phyloP scores from a whole-genome alignment of 2,888 invertebrate species.

The Drosophila mimetica region DNA sequence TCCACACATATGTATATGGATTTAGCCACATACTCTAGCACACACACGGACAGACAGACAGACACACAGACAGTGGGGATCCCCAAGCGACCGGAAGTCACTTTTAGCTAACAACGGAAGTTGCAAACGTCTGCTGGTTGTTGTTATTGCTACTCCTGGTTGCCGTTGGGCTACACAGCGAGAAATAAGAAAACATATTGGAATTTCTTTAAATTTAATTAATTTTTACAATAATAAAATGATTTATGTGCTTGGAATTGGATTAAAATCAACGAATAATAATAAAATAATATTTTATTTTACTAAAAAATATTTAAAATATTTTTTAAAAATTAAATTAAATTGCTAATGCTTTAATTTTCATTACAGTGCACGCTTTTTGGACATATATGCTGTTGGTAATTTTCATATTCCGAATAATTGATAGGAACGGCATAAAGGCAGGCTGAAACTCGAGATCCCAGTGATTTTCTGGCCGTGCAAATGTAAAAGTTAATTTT shows the following conservation, averaged over 20 bases:
- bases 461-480: constrained; percentile 3
- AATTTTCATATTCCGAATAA: constrained; percentile 2
- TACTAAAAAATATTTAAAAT: no score
- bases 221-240: no score
- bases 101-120: constrained; percentile 70
- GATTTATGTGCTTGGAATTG: no score
- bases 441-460: neutral
- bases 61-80: constrained; percentile 43
- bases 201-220: no score
- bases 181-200: neutral
- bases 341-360: no score
- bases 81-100: constrained; percentile 66
- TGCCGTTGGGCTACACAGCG: constrained; percentile 15
- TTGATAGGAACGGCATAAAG: neutral
- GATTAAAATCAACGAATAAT: no score
- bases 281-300: no score
- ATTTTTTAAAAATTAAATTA: no score
- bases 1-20: neutral
- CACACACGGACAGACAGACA: constrained; percentile 12
- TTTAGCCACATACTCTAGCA: neutral
- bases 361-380: neutral
- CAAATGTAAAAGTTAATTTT: constrained; percentile 9
- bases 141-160: constrained; percentile 26
- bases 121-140: constrained; percentile 59
- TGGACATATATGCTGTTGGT: no score